Conservation (phyloP, 2,797 vertebrate species). For the Peromyscus aztecus region DNA sequence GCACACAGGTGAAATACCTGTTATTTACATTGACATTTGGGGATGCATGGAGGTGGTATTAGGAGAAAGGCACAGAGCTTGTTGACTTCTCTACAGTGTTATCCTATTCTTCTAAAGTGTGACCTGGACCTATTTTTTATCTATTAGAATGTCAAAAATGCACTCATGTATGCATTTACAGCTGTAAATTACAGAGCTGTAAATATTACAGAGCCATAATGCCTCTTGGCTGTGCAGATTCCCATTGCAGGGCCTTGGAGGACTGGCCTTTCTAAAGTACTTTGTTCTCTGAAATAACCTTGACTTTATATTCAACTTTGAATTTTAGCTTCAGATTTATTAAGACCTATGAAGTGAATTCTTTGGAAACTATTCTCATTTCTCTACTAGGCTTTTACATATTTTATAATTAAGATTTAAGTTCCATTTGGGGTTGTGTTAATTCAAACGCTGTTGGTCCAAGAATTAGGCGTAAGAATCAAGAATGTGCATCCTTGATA, state of each 20-base stretch:
- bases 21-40: background rate
- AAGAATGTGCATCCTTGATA: background rate
- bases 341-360: background rate
- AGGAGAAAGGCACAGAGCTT: conserved; percentile 27
- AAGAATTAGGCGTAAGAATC: conserved; percentile 20
- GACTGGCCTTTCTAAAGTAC: background rate
- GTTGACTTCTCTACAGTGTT: background rate
- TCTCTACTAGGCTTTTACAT: background rate
- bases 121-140: background rate
- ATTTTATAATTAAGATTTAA: conserved; percentile 37
- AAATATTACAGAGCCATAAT: background rate
- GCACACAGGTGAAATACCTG: background rate
- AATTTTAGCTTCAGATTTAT: conserved; percentile 18
- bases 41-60: background rate
- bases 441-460: conserved; percentile 41
- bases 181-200: too few relatives aligned
- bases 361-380: conserved; percentile 22
- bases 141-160: conserved; percentile 44
- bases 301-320: background rate
- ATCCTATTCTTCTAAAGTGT: background rate
- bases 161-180: background rate
- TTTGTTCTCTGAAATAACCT: conserved; percentile 37
- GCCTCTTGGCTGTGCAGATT: background rate
- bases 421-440: background rate
- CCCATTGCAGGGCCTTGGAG: background rate